A percentile compares a stretch with the other conserved stretches of the same genome.
Conservation (phyloP, 1,140 invertebrate genomes). For the Mercenaria mercenaria region DNA sequence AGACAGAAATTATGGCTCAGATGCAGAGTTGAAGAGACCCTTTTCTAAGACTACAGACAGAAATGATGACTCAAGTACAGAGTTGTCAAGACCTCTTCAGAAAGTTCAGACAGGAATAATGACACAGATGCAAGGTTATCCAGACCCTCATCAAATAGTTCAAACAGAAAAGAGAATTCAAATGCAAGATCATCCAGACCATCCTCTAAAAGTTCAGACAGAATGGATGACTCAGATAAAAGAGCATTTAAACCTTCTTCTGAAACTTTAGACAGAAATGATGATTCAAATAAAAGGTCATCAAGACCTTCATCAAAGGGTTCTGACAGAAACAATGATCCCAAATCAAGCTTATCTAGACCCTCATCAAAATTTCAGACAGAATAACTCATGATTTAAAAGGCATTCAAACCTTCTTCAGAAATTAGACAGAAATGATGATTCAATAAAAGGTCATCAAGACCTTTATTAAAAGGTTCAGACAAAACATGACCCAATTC, state of each 20-base stretch:
- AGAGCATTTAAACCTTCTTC: not conserved
- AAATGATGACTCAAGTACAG: not conserved
- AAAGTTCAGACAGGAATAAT: not conserved
- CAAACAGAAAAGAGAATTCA: not conserved
- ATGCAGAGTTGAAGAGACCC: not conserved
- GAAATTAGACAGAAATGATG: not conserved
- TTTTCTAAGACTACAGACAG: not conserved
- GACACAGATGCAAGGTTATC: not conserved
- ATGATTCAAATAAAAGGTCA: not conserved
- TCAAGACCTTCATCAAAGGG: not conserved
- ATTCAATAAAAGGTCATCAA: not conserved
- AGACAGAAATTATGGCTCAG: not conserved
- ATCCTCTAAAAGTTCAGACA: not conserved
- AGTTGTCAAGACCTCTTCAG: not conserved
- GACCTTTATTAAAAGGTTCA: not conserved
- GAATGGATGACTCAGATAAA: not conserved
- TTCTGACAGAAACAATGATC: not conserved
- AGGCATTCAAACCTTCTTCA: not conserved
- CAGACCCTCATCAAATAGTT: not conserved
- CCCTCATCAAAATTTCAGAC: not conserved
- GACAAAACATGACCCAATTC: no score
- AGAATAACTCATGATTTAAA: not conserved
- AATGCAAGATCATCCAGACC: not conserved
- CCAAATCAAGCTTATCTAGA: not conserved
- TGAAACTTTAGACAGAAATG: not conserved